Evolutionary conservation across 1,140 invertebrate genomes (phyloP).

Genomic region (Muscidifurax raptorellus): DNA sequence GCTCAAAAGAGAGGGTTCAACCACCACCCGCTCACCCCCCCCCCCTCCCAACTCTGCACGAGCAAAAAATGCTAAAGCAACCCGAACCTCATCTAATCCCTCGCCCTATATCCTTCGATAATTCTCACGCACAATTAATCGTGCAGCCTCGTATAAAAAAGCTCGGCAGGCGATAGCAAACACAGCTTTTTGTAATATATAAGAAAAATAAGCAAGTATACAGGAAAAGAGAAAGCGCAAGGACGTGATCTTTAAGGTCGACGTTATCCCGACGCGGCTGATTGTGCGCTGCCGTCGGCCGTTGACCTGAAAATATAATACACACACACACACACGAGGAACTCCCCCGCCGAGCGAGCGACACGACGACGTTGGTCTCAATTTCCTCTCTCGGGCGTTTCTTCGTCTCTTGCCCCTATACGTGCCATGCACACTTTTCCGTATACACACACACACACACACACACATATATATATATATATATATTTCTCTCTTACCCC

Average conservation of each 20-base stretch:
- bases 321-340: conserved; percentile 43
- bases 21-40: neutral
- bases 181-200: conserved; percentile 27
- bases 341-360: conserved; percentile 27
- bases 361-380: neutral
- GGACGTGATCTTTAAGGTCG: conserved; percentile 11
- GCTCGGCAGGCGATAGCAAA: neutral
- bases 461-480: too few relatives aligned
- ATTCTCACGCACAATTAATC: neutral
- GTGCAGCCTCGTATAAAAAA: neutral
- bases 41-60: neutral
- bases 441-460: too few relatives aligned
- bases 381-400: conserved; percentile 47
- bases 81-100: too few relatives aligned
- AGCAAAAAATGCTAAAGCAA: neutral
- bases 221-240: neutral
- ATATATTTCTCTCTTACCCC: neutral
- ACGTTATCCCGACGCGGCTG: neutral
- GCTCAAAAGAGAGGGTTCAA: neutral
- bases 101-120: neutral
- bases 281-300: conserved; percentile 39
- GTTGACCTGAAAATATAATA: conserved; percentile 66
- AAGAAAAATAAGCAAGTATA: neutral
- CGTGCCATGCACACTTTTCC: neutral
- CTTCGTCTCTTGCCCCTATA: neutral